Evolutionary conservation across 2,113 vertebrate genomes (phyloP), one percentile per base, ranked within the genome.

Genomic region (Microtus montanus): DNA sequence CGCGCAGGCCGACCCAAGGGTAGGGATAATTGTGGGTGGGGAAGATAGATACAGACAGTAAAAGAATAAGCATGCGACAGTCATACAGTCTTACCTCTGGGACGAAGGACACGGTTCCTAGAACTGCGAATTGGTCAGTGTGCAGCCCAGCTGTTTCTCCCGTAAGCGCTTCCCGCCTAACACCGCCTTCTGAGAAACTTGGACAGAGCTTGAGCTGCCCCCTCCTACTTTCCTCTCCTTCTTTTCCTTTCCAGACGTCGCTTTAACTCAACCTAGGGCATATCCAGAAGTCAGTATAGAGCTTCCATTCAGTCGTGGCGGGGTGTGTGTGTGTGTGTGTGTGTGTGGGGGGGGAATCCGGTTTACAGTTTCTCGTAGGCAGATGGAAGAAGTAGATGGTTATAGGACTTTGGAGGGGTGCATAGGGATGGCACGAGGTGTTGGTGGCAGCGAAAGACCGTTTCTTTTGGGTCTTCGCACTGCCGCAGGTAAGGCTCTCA

Each of bases 401-500:
- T 92, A 80, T 94, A 68, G 83, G 97, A 98, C 97, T 98, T 97
- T 98, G 93, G 83, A 95, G 64, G 96, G 90, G 90, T 90, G 94
- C 89, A 44, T 86, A 96, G 96, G 92, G 84, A 91, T 97, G 96
- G 93, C 94, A 90, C 85, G 95, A 95, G 92, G 89, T 94, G 86
- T 92, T 96, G 93, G 93, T 97, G 94, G 85, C 94, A 93, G 97
- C 90, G 92, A 91, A 78, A 77, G 74, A 71, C 54, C 83, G 93
- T 94, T 91, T 97, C 54, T 91, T 84, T 97, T 97, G 97, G 93
- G 64, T 91, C 95, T 95, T 89, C 97, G 58, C 58, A 44, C 87
- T 96, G 97, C 97, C 96, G 96, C 98, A 98, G 98, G 98, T 98
- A 98, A 98, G 98, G 96, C 94, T 97, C 96, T 90, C 95, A 92